phyloP scores from a whole-genome alignment of 2,113 vertebrate species.

The Nothocercus julius region DNA sequence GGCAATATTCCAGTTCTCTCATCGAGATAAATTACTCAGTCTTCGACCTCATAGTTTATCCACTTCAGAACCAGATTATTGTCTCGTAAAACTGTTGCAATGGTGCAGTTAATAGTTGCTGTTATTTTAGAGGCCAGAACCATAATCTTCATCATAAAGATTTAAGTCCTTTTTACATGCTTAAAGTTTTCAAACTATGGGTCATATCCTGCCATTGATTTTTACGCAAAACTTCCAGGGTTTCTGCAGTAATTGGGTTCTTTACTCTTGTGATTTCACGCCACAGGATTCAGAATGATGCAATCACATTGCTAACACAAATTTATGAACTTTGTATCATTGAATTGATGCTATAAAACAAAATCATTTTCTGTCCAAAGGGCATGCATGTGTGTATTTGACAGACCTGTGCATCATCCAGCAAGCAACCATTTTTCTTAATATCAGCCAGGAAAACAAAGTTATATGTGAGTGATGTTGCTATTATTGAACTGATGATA shows the following conservation, averaged over 20 bases:
- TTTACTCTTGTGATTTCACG: constrained; percentile 66
- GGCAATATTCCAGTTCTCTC: constrained; percentile 55
- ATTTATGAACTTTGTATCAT: constrained; percentile 80
- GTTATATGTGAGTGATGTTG: constrained; percentile 80
- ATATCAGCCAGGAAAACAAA: constrained; percentile 80
- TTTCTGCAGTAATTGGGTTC: constrained; percentile 65
- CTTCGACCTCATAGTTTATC: constrained; percentile 60
- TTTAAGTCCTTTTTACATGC: constrained; percentile 68
- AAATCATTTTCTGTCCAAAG: constrained; percentile 80
- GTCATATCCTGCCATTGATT: constrained; percentile 74
- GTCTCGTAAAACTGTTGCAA: constrained; percentile 64
- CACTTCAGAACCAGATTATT: constrained; percentile 61
- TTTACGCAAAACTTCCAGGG: constrained; percentile 68
- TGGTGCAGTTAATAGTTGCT: constrained; percentile 62
- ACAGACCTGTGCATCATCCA: constrained; percentile 77
- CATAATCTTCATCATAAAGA: constrained; percentile 67
- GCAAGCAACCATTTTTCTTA: constrained; percentile 78
- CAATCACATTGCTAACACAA: constrained; percentile 76
- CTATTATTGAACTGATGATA: constrained; percentile 75
- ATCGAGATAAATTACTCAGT: constrained; percentile 55
- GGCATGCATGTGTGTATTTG: constrained; percentile 71
- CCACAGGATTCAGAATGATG: constrained; percentile 53
- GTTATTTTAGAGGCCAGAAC: constrained; percentile 59
- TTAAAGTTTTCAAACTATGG: constrained; percentile 70
- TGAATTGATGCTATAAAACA: constrained; percentile 77